Conservation (phyloP, 1,140 invertebrate genomes). For the Saxidomus purpurata region DNA sequence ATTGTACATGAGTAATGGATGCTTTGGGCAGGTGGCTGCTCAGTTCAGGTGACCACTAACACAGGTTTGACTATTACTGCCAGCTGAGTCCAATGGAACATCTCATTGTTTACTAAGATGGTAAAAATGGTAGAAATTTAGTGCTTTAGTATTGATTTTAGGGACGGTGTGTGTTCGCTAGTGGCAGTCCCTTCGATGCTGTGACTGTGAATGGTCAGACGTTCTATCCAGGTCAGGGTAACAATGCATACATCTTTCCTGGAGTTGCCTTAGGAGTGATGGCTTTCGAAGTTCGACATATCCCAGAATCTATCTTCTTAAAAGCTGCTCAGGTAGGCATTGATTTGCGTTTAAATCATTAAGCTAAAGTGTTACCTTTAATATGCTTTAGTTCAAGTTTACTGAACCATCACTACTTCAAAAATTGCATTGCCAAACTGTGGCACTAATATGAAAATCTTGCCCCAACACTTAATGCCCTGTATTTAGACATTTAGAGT, state of each 20-base stretch:
- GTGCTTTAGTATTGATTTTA: conserved; percentile 58
- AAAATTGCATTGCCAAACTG: not conserved
- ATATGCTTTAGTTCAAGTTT: not conserved
- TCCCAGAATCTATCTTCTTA: conserved; percentile 85
- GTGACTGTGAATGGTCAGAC: conserved; percentile 80
- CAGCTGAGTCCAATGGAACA: too few relatives aligned
- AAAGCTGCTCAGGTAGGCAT: conserved; percentile 83
- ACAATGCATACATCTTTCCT: conserved; percentile 87
- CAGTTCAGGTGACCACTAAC: too few relatives aligned
- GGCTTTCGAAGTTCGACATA: conserved; percentile 80
- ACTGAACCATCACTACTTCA: not conserved
- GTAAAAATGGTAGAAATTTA: too few relatives aligned
- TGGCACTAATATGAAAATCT: too few relatives aligned
- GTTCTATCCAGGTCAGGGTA: conserved; percentile 85
- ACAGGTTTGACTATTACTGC: too few relatives aligned
- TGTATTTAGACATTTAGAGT: too few relatives aligned
- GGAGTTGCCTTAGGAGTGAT: conserved; percentile 85
- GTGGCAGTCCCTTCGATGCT: conserved; percentile 85
- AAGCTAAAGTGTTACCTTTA: not conserved
- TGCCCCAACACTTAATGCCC: too few relatives aligned
- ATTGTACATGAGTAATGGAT: too few relatives aligned
- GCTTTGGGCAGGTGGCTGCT: too few relatives aligned
- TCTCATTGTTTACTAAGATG: too few relatives aligned
- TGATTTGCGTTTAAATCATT: not conserved
- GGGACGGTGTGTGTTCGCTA: conserved; percentile 86